Evolutionary conservation across 2,888 invertebrate species (phyloP).

Genomic region (Cylindroiulus punctatus): DNA sequence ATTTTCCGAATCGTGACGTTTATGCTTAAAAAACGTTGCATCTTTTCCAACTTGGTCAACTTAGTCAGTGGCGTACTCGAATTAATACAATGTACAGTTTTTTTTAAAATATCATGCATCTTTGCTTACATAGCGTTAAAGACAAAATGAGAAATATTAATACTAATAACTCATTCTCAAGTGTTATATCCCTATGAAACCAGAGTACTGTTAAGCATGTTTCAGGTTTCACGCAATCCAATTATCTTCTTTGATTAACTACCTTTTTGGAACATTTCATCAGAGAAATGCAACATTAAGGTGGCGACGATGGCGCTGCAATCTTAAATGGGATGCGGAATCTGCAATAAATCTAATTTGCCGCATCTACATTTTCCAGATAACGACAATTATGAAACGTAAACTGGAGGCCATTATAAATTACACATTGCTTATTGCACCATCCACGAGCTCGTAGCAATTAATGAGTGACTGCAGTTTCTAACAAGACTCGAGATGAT

Average conservation of each 20-base stretch:
- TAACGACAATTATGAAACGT: not conserved
- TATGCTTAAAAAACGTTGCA: too few relatives aligned
- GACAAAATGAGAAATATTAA: not conserved
- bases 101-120: too few relatives aligned
- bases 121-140: too few relatives aligned
- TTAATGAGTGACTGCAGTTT: too few relatives aligned
- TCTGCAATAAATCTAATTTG: not conserved
- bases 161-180: not conserved
- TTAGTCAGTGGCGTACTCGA: too few relatives aligned
- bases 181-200: too few relatives aligned
- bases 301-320: constrained; percentile 18
- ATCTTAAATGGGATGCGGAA: not conserved
- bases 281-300: constrained; percentile 8
- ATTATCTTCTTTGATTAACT: not conserved
- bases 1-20: too few relatives aligned
- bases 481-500: too few relatives aligned
- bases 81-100: too few relatives aligned
- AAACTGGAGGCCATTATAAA: not conserved
- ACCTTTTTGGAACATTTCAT: constrained; percentile 8
- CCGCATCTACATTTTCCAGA: constrained; percentile 1
- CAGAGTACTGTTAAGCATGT: not conserved
- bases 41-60: too few relatives aligned
- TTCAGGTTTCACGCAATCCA: not conserved
- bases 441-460: too few relatives aligned
- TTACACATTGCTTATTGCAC: too few relatives aligned